Percentiles rank a stretch among this genome's conserved stretches.
phyloP scores from a whole-genome alignment of 2,888 invertebrate species.

The Papilio elwesi region DNA sequence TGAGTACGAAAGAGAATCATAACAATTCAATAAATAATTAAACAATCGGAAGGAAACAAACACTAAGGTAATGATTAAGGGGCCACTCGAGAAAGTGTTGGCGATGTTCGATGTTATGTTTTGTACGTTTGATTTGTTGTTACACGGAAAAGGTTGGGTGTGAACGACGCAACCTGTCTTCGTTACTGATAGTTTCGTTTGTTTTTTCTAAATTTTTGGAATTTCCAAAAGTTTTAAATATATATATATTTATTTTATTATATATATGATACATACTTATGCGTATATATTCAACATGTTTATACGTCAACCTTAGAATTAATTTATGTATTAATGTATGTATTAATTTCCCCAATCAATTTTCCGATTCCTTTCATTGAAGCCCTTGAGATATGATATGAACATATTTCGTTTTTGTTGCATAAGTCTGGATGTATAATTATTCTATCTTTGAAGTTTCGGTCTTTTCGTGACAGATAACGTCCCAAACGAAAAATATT shows the following conservation, averaged over 20 bases:
- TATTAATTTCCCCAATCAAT: no score
- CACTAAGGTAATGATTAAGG: constrained; percentile 23
- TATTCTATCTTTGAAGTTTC: no score
- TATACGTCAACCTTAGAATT: no score
- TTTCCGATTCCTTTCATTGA: no score
- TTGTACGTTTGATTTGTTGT: constrained; percentile 27
- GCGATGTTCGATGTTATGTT: not conserved
- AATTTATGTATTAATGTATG: no score
- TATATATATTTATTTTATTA: not conserved
- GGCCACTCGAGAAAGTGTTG: constrained; percentile 15
- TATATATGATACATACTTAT: not conserved
- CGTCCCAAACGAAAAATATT: no score
- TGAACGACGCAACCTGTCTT: constrained; percentile 30
- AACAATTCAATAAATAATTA: not conserved
- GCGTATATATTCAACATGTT: no score
- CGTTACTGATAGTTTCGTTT: constrained; percentile 4
- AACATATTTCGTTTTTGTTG: no score
- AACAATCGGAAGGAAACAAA: not conserved
- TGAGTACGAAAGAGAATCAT: not conserved
- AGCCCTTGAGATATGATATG: no score
- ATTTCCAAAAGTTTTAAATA: not conserved
- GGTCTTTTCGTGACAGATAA: no score
- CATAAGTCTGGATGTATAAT: no score
- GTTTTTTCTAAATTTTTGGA: not conserved
- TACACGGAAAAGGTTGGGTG: constrained; percentile 38